Base-by-base conservation (phyloP, 1,140 invertebrate species). In the Phymorhynchus buccinoides region DNA sequence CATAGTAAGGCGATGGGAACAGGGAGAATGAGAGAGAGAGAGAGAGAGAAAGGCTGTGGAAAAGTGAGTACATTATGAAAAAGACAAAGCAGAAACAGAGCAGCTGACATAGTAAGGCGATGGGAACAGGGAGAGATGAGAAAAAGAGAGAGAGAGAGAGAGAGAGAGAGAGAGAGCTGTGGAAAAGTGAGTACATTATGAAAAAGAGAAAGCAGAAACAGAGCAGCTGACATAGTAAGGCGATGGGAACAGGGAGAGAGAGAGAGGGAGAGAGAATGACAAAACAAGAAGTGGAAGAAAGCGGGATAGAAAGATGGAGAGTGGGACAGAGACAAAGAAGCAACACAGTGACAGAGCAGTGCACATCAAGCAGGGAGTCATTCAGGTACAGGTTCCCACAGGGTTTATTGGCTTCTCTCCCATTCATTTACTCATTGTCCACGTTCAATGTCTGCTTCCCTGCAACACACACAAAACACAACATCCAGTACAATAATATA, bases 391-490 rank as follows among this genome's bases (percentile, higher is more conserved):
- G 71, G 68, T 30, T 22, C 18, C 42, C 48, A 37, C 77, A 52
- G 16, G n/a, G 3, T 41, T 27, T 87, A 85, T 86, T 82, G n/a
- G 3, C 37, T 27, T 87, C 84, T 86, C 78, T 87, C 87, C 77
- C 42, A 37, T n/a, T 42, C 66, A 80, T 83, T 89, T 87, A 91
- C 86, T 91, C 90, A 85, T 89, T 91, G 80, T 91, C 90, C 80
- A 91, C 90, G 87, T 90, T 91, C 35, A 91, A 56, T n/a, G 90
- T 89, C 75, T 90, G 88, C 88, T 90, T 88, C 78, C 89, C 90
- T 91, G 88, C 71, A 90, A 89, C 62, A 83, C 35, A 88, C n/a
- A n/a, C n/a, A n/a, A n/a, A n/a, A n/a, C n/a, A n/a, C n/a, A n/a
- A n/a, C n/a, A n/a, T n/a, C n/a, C n/a, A n/a, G n/a, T n/a, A n/a